phyloP scores from a whole-genome alignment of 1,140 invertebrate genomes.

The Ganaspis sp. region DNA sequence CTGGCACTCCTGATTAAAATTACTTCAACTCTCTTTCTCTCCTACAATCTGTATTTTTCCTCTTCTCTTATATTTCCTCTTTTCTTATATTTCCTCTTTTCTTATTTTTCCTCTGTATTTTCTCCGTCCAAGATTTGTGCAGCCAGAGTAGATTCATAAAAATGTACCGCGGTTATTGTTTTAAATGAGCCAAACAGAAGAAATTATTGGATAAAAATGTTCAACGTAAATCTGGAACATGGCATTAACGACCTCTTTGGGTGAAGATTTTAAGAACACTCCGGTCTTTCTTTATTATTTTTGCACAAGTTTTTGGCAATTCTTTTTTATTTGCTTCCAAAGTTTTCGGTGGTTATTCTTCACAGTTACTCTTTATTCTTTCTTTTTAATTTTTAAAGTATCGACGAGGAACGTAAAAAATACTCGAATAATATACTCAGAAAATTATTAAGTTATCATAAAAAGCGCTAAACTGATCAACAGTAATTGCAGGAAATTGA shows the following conservation, averaged over 20 bases:
- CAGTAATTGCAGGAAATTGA: too few species aligned
- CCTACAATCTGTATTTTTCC: not conserved
- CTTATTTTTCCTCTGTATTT: not conserved
- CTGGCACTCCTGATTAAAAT: constrained; percentile 65
- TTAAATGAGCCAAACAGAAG: constrained; percentile 62
- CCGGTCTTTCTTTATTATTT: too few species aligned
- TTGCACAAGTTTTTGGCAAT: too few species aligned
- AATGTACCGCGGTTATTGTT: constrained; percentile 66
- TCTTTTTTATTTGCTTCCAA: too few species aligned
- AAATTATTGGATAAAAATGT: constrained; percentile 60
- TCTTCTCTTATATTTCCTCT: not conserved
- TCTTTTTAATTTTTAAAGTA: too few species aligned
- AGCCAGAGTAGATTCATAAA: constrained; percentile 65
- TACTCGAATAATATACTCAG: too few species aligned
- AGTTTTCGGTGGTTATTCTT: too few species aligned
- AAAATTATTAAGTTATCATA: too few species aligned
- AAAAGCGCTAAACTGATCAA: too few species aligned
- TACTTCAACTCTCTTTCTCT: constrained; percentile 44
- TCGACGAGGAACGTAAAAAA: too few species aligned
- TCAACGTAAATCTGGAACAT: constrained; percentile 55
- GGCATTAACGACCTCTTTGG: constrained; percentile 48
- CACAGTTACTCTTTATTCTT: too few species aligned
- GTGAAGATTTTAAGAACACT: constrained; percentile 60
- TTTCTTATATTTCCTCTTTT: not conserved
- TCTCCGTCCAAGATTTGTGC: constrained; percentile 50